Base-by-base conservation (phyloP, 92 coral and sea anemone species). In the Bergia puertoricense region DNA sequence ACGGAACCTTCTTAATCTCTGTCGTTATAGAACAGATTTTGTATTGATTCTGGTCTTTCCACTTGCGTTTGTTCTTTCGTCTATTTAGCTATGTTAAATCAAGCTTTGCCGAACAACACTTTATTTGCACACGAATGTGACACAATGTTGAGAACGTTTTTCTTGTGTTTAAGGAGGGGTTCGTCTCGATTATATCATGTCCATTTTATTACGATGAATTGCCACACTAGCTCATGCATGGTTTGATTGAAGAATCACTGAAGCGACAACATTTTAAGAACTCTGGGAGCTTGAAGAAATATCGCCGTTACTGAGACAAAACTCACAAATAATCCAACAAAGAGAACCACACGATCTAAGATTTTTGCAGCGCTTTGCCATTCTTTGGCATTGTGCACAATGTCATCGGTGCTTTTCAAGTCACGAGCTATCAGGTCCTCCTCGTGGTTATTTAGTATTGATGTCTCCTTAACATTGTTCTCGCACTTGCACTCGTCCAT, bases 301-400 rank as follows among this genome's bases (percentile, higher is more conserved):
- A 95, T 95, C 8, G 89, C 90, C 37, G 85, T 89, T 77, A 95
- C 92, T 0, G 98, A 93, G 8, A 81, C 66, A 79, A 91, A 23
- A 79, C 95, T 89, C 48, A 95, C 81, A 45, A 93, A 9, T 18
- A 91, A 48, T 9, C 93, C 98, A n/a, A 95, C 86, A 13, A 91
- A 8, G 1, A 95, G 90, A 57, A 92, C 88, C 54, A 93, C 86
- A 22, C 98, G 94, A 69, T 95, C 98, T 76, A 95, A 85, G 16
- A 95, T 93, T 59, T 85, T 91, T 37, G 98, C 96, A 7, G 98
- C 98, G 73, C 71, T 88, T 71, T 95, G 93, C 98, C 98, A 95
- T 86, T 95, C 98, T 41, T 46, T 88, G 51, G 51, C 72, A 45
- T 95, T 89, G 65, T 59, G 88, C 16, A 85, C 86, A 54, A 75